These are phyloP conservation scores for Poeciliopsis gracilis DNA, from an alignment of 2,797 vertebrate genomes.

Conservation along the genomic window DNA sequence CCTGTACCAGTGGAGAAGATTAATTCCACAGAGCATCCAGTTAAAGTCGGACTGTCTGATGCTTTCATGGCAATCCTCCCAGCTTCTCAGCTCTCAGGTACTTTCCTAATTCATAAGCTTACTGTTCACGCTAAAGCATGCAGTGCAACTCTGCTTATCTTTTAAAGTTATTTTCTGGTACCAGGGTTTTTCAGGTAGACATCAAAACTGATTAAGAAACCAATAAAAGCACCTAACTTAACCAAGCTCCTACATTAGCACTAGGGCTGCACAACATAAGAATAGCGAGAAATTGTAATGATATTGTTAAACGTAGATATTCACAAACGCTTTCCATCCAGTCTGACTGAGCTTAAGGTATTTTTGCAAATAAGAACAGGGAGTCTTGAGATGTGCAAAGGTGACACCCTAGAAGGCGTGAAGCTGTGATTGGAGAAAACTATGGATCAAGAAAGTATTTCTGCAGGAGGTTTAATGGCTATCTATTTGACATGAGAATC, in stretches of 20 bases:
- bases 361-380: background rate
- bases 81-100: conserved; percentile 20
- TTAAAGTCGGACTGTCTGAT: conserved; percentile 94
- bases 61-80: conserved; percentile 85
- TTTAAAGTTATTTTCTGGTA: background rate
- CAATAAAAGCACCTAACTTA: background rate
- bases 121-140: background rate
- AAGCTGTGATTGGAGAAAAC: background rate
- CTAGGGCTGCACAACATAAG: background rate
- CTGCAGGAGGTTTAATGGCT: background rate
- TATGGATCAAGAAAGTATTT: background rate
- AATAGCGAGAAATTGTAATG: background rate
- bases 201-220: background rate
- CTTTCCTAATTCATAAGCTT: background rate
- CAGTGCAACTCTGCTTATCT: background rate
- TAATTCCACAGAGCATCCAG: conserved; percentile 90
- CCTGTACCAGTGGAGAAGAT: conserved; percentile 87
- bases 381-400: background rate
- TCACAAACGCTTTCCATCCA: background rate
- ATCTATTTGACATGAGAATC: background rate
- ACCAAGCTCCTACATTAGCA: background rate
- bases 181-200: background rate
- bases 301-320: background rate
- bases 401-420: background rate
- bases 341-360: background rate